Evolutionary conservation across 1,140 invertebrate species (phyloP).

Genomic region (Archivesica marissinica): DNA sequence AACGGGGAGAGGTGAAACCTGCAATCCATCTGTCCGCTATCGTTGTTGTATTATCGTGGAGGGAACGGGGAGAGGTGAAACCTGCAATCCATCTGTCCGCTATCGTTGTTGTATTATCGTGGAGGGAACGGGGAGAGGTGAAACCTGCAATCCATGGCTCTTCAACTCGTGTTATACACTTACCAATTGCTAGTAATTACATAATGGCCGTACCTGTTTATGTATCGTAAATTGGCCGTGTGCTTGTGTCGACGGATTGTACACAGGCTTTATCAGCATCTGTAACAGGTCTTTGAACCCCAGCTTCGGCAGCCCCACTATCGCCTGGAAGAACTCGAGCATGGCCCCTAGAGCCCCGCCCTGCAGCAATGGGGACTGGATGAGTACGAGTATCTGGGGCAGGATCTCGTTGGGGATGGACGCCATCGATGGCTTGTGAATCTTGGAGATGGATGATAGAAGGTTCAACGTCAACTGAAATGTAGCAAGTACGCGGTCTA

Average conservation of each 20-base stretch:
- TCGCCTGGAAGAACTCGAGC: slow-evolving; percentile 95
- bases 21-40: too few species aligned
- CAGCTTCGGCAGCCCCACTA: slow-evolving; percentile 93
- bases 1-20: too few species aligned
- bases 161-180: too few species aligned
- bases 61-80: too few species aligned
- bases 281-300: slow-evolving; percentile 91
- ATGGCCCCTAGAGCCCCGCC: slow-evolving; percentile 94
- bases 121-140: too few species aligned
- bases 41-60: too few species aligned
- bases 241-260: slow-evolving; percentile 70
- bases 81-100: too few species aligned
- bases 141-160: too few species aligned
- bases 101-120: too few species aligned
- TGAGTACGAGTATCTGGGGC: slow-evolving; percentile 93
- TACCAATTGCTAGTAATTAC: too few species aligned
- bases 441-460: slow-evolving; percentile 84
- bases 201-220: slow-evolving; percentile 84
- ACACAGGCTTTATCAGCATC: slow-evolving; percentile 83
- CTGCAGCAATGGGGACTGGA: slow-evolving; percentile 95
- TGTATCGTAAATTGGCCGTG: slow-evolving; percentile 80
- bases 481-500: too few species aligned
- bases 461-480: slow-evolving; percentile 84
- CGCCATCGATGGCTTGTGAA: slow-evolving; percentile 83
- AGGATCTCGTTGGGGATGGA: slow-evolving; percentile 85